phyloP scores from a whole-genome alignment of 2,888 invertebrate species.

The Chymomyza amoena region DNA sequence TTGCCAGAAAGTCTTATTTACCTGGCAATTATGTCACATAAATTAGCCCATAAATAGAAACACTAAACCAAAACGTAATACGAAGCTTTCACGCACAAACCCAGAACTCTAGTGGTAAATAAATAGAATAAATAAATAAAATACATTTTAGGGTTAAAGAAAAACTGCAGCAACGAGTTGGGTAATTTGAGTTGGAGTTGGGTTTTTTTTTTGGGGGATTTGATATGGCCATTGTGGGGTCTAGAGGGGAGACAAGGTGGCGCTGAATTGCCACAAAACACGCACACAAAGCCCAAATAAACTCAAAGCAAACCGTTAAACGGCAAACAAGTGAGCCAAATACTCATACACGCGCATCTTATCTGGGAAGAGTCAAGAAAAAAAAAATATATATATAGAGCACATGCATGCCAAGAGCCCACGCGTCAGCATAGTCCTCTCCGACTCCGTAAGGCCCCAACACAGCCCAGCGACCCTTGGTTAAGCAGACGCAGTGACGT shows the following conservation, averaged over 20 bases:
- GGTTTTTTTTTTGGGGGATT: neutral
- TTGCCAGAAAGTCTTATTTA: neutral
- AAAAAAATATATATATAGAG: conserved; percentile 38
- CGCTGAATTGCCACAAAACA: conserved; percentile 45
- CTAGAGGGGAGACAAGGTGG: conserved; percentile 19
- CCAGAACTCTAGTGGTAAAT: conserved; percentile 36
- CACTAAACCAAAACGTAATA: conserved; percentile 28
- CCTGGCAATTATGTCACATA: conserved; percentile 48
- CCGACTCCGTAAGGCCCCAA: neutral
- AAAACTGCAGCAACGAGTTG: conserved; percentile 35
- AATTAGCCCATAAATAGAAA: conserved; percentile 54
- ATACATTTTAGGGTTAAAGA: conserved; percentile 48
- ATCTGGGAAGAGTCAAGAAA: neutral
- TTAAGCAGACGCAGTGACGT: neutral
- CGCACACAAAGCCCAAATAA: conserved; percentile 50
- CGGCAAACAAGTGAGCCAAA: conserved; percentile 17
- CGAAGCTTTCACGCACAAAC: conserved; percentile 6
- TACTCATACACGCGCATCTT: neutral
- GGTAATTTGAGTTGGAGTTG: conserved; percentile 48
- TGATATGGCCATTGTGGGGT: neutral
- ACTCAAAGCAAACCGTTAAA: conserved; percentile 28
- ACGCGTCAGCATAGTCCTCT: neutral
- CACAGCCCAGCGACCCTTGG: neutral
- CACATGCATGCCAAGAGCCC: conserved; percentile 14
- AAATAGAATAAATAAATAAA: conserved; percentile 46